Conservation (phyloP, 2,888 invertebrate genomes). For the Pseudanteris insignis region DNA sequence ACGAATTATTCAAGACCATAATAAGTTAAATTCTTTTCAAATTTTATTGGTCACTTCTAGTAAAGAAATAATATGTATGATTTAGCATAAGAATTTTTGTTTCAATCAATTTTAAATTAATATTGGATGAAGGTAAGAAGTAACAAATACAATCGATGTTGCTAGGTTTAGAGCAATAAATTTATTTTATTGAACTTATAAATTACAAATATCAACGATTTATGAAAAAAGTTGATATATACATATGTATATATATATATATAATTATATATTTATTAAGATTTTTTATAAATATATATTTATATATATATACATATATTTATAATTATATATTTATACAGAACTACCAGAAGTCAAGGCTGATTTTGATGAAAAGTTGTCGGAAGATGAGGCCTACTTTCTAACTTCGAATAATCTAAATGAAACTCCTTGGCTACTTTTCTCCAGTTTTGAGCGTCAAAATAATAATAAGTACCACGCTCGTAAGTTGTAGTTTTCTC, state of each 20-base stretch:
- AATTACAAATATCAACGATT: conserved; percentile 6
- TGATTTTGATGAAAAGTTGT: conserved; percentile 73
- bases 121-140: too few species aligned
- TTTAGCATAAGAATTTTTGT: too few species aligned
- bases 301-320: too few species aligned
- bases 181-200: conserved; percentile 19
- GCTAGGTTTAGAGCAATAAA: conserved; percentile 11
- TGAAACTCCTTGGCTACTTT: conserved; percentile 99
- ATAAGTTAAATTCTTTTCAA: too few species aligned
- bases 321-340: conserved; percentile 5
- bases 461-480: conserved; percentile 98
- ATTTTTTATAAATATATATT: too few species aligned
- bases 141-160: too few species aligned
- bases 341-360: conserved; percentile 63
- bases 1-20: too few species aligned
- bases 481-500: conserved; percentile 97
- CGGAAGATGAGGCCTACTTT: conserved; percentile 87
- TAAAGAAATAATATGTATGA: too few species aligned
- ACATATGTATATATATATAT: too few species aligned
- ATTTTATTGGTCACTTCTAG: too few species aligned
- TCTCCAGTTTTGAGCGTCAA: conserved; percentile 98
- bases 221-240: conserved; percentile 17
- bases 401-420: conserved; percentile 98
- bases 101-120: too few species aligned
- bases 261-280: too few species aligned